Evolutionary conservation across 2,113 vertebrate species (phyloP), one percentile per base, ranked within the genome.

Genomic region (Scopus umbretta): DNA sequence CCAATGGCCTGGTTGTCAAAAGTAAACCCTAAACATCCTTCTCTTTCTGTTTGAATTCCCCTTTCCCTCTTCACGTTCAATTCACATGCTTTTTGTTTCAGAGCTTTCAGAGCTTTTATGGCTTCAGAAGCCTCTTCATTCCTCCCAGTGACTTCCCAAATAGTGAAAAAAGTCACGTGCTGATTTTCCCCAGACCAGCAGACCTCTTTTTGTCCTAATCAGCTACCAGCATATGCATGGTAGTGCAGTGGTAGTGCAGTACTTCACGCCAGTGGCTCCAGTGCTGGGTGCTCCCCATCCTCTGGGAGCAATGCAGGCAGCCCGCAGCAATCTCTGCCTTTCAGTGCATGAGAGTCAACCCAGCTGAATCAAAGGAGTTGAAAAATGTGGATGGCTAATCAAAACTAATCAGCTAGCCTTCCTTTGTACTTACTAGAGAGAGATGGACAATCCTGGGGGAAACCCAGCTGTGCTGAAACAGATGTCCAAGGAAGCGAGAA

Each of bases 391-490:
- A 67, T 14, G 13, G 80, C 52, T 94, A 36, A 84, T 97, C 93
- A 95, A 86, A 94, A 34, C 80, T 94, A 71, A 96, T 96, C 91
- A 89, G 68, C 72, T 71, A 66, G 59, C 76, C 38, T 80, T 86
- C 55, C 75, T 94, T 88, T 78, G 76, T 92, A 49, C 68, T 89
- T 92, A 92, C 61, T 16, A 65, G 78, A 50, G 88, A 89, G 71
- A 89, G 81, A 90, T 96, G 93, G 96, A 91, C 95, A 96, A n/a
- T 92, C 96, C 93, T 91, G 40, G 40, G 94, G 93, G 93, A 92
- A 91, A 72, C 20, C 73, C 93, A 95, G 78, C 82, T 91, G 90
- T 92, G 91, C 78, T 74, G 61, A 72, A 95, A 72, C 94, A 97
- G 76, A 92, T 96, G 95, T 95, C 95, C 74, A 72, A 71, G 84